A percentile compares a stretch with the other conserved stretches of the same genome.
Evolutionary conservation across 2,113 vertebrate genomes (phyloP).

Genomic region (Urocitellus parryii): DNA sequence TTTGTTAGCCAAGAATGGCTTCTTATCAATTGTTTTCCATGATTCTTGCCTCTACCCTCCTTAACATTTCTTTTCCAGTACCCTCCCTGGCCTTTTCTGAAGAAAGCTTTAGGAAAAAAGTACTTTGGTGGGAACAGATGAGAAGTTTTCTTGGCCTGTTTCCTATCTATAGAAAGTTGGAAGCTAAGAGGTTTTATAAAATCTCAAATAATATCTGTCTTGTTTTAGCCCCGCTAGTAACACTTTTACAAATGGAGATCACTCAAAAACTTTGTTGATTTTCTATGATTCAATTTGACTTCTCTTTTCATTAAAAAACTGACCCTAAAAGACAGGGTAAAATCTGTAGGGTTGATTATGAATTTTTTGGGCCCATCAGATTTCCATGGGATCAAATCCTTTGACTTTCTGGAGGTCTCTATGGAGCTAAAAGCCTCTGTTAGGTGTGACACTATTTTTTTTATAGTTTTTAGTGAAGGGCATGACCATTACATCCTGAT

Average conservation of each 20-base stretch:
- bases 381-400: background rate
- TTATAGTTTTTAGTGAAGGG: too few relatives aligned
- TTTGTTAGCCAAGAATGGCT: background rate
- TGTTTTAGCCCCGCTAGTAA: background rate
- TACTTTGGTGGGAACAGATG: too few relatives aligned
- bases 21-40: background rate
- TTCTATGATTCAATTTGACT: background rate
- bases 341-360: too few relatives aligned
- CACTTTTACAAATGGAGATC: background rate
- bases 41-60: background rate
- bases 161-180: background rate
- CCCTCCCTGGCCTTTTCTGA: background rate
- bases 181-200: background rate
- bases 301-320: background rate
- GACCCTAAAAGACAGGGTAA: background rate
- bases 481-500: background rate
- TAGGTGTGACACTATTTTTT: too few relatives aligned
- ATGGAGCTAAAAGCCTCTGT: background rate
- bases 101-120: background rate
- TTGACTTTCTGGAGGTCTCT: background rate
- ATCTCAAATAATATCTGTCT: background rate
- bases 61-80: background rate
- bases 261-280: background rate
- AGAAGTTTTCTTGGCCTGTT: background rate
- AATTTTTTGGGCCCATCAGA: background rate